Evolutionary conservation across 1,140 invertebrate genomes (phyloP).

Genomic region (Leptoteleia sp.): DNA sequence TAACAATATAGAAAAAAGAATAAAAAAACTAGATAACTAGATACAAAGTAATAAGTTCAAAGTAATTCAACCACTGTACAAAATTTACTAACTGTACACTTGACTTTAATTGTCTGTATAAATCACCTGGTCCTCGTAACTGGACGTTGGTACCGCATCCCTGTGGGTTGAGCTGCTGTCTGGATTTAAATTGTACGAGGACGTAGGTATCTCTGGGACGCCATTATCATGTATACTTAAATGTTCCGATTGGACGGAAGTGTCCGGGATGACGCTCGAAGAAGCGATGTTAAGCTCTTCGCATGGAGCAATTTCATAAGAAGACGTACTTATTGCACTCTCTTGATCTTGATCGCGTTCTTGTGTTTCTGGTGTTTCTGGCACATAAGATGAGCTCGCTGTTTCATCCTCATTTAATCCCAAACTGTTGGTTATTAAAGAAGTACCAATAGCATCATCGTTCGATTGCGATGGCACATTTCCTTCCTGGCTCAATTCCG

Average conservation of each 20-base stretch:
- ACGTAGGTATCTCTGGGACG: constrained; percentile 77
- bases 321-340: constrained; percentile 79
- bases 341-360: constrained; percentile 80
- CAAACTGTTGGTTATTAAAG: constrained; percentile 73
- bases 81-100: too few relatives aligned
- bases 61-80: too few relatives aligned
- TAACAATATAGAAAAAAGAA: too few relatives aligned
- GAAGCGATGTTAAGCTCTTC: constrained; percentile 79
- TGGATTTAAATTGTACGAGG: constrained; percentile 77
- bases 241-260: constrained; percentile 72
- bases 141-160: constrained; percentile 75
- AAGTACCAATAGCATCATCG: constrained; percentile 78
- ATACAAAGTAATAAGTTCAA: too few relatives aligned
- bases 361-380: constrained; percentile 79
- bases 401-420: constrained; percentile 78
- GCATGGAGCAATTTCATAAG: constrained; percentile 79
- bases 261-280: constrained; percentile 76
- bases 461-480: constrained; percentile 79
- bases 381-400: constrained; percentile 78
- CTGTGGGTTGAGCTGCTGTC: constrained; percentile 77
- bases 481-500: constrained; percentile 76
- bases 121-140: constrained; percentile 75
- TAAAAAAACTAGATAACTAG: too few relatives aligned
- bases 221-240: constrained; percentile 78
- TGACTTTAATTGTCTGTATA: constrained; percentile 2